phyloP scores from a whole-genome alignment of 2,888 invertebrate species.

The Lypha dubia region DNA sequence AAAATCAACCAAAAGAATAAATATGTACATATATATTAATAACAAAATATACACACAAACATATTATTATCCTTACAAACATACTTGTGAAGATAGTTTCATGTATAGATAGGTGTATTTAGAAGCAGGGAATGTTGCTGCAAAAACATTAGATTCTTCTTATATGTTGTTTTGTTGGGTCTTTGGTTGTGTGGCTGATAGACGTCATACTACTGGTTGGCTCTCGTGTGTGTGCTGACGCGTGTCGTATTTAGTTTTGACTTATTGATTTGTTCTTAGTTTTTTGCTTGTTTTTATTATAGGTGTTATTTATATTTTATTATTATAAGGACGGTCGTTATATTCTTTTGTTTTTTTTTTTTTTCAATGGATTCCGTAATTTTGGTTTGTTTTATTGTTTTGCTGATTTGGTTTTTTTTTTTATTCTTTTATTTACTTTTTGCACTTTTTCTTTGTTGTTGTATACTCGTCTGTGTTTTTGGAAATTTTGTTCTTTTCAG shows the following conservation, averaged over 20 bases:
- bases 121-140: slow-evolving; percentile 7
- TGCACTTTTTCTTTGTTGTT: slow-evolving; percentile 41
- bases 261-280: slow-evolving; percentile 22
- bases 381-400: slow-evolving; percentile 7
- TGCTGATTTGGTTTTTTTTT: slow-evolving; percentile 18
- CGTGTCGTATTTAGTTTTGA: slow-evolving; percentile 14
- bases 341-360: slow-evolving; percentile 21
- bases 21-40: neutral
- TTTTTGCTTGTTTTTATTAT: slow-evolving; percentile 24
- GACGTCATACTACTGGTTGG: neutral
- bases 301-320: slow-evolving; percentile 20
- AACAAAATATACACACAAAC: neutral
- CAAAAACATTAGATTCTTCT: slow-evolving; percentile 3
- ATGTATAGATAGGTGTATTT: neutral
- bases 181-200: neutral
- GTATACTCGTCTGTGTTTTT: neutral
- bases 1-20: neutral
- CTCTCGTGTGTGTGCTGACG: neutral
- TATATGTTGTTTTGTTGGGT: slow-evolving; percentile 18
- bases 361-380: slow-evolving; percentile 19
- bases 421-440: slow-evolving; percentile 37
- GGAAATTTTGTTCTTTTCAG: slow-evolving; percentile 18
- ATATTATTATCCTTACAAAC: neutral
- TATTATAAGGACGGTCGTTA: slow-evolving; percentile 65
- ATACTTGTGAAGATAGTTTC: neutral